Conservation (phyloP, 2,797 vertebrate genomes). For the Sebastes taczanowskii region DNA sequence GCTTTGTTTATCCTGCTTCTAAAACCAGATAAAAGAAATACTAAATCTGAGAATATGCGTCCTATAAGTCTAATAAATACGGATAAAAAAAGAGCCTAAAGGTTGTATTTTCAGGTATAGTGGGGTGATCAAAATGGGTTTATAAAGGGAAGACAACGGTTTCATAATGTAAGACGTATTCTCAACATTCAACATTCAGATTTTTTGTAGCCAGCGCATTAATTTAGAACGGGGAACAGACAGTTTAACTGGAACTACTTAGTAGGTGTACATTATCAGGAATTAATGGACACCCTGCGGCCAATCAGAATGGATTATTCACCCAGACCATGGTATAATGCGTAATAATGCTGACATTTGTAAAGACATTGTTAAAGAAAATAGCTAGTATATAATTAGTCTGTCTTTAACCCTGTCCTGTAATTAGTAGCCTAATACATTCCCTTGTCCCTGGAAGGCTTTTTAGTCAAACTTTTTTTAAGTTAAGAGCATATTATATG, state of each 20-base stretch:
- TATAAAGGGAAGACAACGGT: neutral
- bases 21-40: neutral
- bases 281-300: constrained; percentile 1
- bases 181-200: no score
- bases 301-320: neutral
- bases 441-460: constrained; percentile 6
- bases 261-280: neutral
- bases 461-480: neutral
- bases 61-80: no score
- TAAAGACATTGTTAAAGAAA: neutral
- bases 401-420: constrained; percentile 11
- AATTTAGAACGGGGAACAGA: neutral
- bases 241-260: neutral
- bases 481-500: neutral
- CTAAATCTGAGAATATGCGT: neutral
- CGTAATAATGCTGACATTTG: neutral
- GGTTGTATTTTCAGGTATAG: neutral
- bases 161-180: neutral
- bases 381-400: constrained; percentile 23
- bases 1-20: neutral
- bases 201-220: no score
- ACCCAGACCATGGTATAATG: neutral
- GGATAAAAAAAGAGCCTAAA: no score
- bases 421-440: constrained; percentile 20
- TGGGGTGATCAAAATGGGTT: neutral